Evolutionary conservation across 92 coral and sea anemone genomes (phyloP).

Genomic region (Paramuricea clavata): DNA sequence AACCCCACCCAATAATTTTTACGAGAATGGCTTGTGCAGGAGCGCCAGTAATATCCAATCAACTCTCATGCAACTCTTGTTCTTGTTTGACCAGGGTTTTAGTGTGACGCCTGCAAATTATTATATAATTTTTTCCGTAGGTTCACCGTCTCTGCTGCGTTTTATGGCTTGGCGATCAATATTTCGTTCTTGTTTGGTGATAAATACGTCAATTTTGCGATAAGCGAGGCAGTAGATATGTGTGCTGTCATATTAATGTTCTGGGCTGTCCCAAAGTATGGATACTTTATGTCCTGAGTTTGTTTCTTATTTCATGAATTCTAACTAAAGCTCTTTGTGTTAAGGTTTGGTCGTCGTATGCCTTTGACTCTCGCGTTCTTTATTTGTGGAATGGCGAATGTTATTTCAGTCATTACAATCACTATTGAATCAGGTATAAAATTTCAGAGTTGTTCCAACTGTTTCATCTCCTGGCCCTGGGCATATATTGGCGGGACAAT

Average conservation of each 20-base stretch:
- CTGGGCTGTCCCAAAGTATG: constrained; percentile 81
- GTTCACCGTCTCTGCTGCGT: constrained; percentile 86
- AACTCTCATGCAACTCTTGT: too few species aligned
- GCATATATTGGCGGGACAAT: too few species aligned
- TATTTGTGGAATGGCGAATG: not conserved
- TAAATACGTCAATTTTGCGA: constrained; percentile 86
- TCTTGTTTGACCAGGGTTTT: too few species aligned
- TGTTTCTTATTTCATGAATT: too few species aligned
- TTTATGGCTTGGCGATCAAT: constrained; percentile 89
- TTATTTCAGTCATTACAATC: not conserved
- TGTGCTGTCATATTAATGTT: constrained; percentile 80
- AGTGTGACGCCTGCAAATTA: too few species aligned
- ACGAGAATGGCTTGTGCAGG: too few species aligned
- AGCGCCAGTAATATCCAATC: too few species aligned
- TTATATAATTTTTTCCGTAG: constrained; percentile 42
- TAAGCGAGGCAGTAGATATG: constrained; percentile 82
- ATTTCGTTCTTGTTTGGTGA: constrained; percentile 85
- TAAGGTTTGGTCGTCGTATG: not conserved
- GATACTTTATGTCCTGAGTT: too few species aligned
- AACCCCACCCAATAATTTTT: too few species aligned
- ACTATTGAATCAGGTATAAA: not conserved
- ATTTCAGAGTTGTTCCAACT: too few species aligned
- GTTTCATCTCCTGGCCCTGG: too few species aligned
- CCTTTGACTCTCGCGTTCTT: not conserved
- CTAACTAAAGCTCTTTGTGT: not conserved